Evolutionary conservation across 2,797 vertebrate genomes (phyloP), one percentile per base, ranked within the genome.

Genomic region (Nasua narica): DNA sequence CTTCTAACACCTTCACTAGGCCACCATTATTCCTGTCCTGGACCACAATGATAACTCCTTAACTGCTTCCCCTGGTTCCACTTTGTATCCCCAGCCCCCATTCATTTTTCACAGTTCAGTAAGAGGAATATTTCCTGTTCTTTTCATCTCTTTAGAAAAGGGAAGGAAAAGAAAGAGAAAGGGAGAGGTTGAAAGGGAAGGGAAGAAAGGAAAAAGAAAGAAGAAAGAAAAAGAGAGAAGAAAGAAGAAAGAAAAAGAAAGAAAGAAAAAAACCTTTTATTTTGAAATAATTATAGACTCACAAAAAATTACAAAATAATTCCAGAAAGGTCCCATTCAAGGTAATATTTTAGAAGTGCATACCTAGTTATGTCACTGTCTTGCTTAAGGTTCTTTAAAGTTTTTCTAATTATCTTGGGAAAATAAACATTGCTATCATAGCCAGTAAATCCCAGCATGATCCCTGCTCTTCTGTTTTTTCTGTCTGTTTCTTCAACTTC

Each of bases 341-440:
- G 87, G 18, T 52, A 56, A 40, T 93, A 50, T 58, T 60, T 95
- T 48, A 46, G n/a, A 90, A 69, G 0, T 62, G 29, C 15, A 46
- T 6, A 40, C 27, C 29, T 87, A 27, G 1, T 87, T 65, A 72
- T 72, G 25, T 72, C 37, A 43, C n/a, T 62, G 3, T 84, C 29
- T 74, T 83, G 37, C 62, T 91, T 83, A 48, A 82, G 56, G 3
- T 82, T 35, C 15, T 88, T 82, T 85, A 69, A 50, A n/a, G 0
- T 21, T 84, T 79, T 90, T 3, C 21, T 37, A 77, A 35, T 88
- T 90, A 69, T 69, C 54, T 69, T 86, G 70, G 37, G 29, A 87
- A 67, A 40, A 2, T 62, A 56, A 91, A 86, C 23, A 79, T 78
- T 93, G 25, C 6, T 46, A 16, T 56, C 25, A 0, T 48, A 43